Evolutionary conservation across 2,888 invertebrate genomes (phyloP).

Genomic region (Pterobdella sp.): DNA sequence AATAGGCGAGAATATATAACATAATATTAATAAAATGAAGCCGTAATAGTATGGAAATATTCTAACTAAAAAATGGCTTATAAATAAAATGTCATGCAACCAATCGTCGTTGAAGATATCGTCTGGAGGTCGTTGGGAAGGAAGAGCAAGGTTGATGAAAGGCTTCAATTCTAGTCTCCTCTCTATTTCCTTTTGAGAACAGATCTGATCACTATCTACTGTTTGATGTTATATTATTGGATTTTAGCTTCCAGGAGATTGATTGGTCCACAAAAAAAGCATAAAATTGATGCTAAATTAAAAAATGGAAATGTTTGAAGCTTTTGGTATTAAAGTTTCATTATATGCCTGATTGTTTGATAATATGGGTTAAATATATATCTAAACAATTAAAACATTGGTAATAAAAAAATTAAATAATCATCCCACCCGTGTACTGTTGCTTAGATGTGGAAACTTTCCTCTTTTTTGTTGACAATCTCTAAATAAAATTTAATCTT

Average conservation of each 20-base stretch:
- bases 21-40: background rate
- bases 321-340: background rate
- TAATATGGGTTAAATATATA: background rate
- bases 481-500: no score
- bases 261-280: no score
- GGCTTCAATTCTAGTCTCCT: slow-evolving; percentile 56
- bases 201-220: background rate
- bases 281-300: no score
- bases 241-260: no score
- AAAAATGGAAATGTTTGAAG: background rate
- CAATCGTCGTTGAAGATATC: slow-evolving; percentile 92
- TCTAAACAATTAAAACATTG: background rate
- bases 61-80: background rate
- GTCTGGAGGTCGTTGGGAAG: slow-evolving; percentile 79
- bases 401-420: background rate
- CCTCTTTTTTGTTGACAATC: background rate
- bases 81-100: slow-evolving; percentile 54
- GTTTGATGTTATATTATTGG: no score
- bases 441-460: background rate
- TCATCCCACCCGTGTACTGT: background rate
- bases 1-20: background rate
- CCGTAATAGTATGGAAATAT: background rate
- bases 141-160: slow-evolving; percentile 64
- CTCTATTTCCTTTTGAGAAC: background rate
- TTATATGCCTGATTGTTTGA: no score